Evolutionary conservation across 2,888 invertebrate species (phyloP).

Genomic region (Drosophila birchii): DNA sequence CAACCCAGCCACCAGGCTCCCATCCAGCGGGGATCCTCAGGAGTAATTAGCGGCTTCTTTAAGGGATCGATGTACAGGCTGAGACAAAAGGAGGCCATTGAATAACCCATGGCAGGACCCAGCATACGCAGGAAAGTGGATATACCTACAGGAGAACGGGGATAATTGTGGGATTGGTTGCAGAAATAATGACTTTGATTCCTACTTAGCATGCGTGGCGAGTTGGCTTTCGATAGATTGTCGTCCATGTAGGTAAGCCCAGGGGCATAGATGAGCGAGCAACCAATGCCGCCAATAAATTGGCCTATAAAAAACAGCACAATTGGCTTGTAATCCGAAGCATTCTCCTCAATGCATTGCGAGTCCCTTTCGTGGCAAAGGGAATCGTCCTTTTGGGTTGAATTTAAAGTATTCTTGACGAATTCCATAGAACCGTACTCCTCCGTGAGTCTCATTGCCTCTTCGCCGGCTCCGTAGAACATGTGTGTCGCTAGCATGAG

Average conservation of each 20-base stretch:
- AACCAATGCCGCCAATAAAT: slow-evolving; percentile 88
- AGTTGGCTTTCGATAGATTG: slow-evolving; percentile 88
- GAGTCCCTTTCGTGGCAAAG: slow-evolving; percentile 38
- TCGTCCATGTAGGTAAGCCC: slow-evolving; percentile 90
- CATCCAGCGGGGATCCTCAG: slow-evolving; percentile 90
- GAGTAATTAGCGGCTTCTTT: slow-evolving; percentile 87
- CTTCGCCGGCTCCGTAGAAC: slow-evolving; percentile 88
- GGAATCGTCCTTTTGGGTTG: slow-evolving; percentile 9
- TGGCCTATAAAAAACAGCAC: slow-evolving; percentile 88
- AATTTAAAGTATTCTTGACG: slow-evolving; percentile 76
- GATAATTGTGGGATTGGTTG: not conserved
- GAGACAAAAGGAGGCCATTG: slow-evolving; percentile 87
- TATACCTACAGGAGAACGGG: slow-evolving; percentile 85
- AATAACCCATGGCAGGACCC: slow-evolving; percentile 87
- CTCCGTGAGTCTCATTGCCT: slow-evolving; percentile 87
- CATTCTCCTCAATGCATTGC: slow-evolving; percentile 26
- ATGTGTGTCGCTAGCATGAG: slow-evolving; percentile 88
- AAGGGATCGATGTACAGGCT: slow-evolving; percentile 88
- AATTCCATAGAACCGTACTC: slow-evolving; percentile 85
- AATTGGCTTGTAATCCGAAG: slow-evolving; percentile 85
- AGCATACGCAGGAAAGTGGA: slow-evolving; percentile 87
- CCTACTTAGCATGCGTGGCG: slow-evolving; percentile 88
- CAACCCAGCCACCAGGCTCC: slow-evolving; percentile 94
- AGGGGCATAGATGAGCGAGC: slow-evolving; percentile 88
- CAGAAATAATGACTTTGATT: not conserved